These are phyloP conservation scores for Rhopalosiphum padi DNA, from an alignment of 1,140 invertebrate species.

Conservation along the genomic window DNA sequence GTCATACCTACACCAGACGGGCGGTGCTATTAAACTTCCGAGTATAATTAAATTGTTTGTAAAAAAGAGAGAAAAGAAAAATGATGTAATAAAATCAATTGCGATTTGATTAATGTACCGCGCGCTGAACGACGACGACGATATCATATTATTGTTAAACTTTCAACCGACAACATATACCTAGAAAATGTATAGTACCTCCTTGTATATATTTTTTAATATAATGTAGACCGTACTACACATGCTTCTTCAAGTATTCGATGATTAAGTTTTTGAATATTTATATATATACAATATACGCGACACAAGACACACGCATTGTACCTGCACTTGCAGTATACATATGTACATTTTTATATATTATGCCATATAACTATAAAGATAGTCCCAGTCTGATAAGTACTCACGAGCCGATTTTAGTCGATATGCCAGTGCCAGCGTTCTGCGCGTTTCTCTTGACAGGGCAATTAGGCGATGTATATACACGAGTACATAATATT, in stretches of 20 bases:
- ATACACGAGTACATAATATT: background rate
- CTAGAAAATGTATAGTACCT: background rate
- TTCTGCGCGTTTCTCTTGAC: conserved; percentile 14
- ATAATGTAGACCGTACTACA: background rate
- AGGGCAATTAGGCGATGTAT: conserved; percentile 26
- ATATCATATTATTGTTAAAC: background rate
- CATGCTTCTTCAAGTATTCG: background rate
- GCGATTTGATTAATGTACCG: background rate
- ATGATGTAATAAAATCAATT: background rate
- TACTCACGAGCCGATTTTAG: background rate
- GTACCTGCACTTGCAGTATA: background rate
- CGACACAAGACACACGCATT: background rate
- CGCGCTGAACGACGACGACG: background rate
- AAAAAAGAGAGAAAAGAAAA: background rate
- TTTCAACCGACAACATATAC: background rate
- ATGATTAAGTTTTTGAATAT: conserved; percentile 2
- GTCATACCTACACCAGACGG: background rate
- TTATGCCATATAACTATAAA: background rate
- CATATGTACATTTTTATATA: background rate
- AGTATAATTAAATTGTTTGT: background rate
- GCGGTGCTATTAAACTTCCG: background rate
- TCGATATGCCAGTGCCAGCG: background rate
- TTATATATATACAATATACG: background rate
- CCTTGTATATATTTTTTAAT: background rate
- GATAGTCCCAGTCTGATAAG: background rate